Conservation (phyloP, 64 coral and sea anemone species). For the Platygyra sinensis region DNA sequence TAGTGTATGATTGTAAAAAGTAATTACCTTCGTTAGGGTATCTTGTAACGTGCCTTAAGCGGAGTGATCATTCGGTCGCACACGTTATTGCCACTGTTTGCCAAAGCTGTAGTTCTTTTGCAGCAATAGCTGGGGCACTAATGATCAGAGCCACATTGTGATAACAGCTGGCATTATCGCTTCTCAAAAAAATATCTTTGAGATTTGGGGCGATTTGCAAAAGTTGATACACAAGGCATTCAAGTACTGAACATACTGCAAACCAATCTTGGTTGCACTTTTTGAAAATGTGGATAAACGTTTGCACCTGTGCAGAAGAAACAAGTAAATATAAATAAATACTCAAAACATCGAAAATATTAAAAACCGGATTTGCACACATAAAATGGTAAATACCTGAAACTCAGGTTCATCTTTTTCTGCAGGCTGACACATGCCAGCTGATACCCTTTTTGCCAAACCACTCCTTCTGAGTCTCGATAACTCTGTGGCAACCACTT, state of each 20-base stretch:
- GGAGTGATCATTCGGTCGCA: too few relatives aligned
- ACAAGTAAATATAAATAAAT: background rate
- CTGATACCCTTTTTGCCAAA: conserved; percentile 58
- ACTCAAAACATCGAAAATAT: too few relatives aligned
- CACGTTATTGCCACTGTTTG: too few relatives aligned
- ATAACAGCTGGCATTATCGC: conserved; percentile 13
- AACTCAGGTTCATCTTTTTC: conserved; percentile 43
- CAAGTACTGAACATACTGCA: background rate
- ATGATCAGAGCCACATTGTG: conserved; percentile 42
- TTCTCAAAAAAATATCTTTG: conserved; percentile 37
- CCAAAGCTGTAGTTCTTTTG: too few relatives aligned
- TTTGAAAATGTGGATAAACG: conserved; percentile 24
- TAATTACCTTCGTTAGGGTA: too few relatives aligned
- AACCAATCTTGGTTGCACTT: conserved; percentile 46
- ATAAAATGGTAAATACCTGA: conserved; percentile 19
- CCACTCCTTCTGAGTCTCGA: conserved; percentile 53
- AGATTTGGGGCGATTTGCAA: background rate
- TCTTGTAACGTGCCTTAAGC: too few relatives aligned
- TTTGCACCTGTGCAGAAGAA: conserved; percentile 1
- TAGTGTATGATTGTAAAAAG: too few relatives aligned
- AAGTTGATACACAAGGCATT: conserved; percentile 8
- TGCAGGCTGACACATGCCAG: conserved; percentile 53
- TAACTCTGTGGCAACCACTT: conserved; percentile 58
- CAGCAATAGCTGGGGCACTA: background rate
- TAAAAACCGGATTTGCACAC: background rate